Evolutionary conservation across 2,888 invertebrate species (phyloP).

Genomic region (Augochlorella aurata): DNA sequence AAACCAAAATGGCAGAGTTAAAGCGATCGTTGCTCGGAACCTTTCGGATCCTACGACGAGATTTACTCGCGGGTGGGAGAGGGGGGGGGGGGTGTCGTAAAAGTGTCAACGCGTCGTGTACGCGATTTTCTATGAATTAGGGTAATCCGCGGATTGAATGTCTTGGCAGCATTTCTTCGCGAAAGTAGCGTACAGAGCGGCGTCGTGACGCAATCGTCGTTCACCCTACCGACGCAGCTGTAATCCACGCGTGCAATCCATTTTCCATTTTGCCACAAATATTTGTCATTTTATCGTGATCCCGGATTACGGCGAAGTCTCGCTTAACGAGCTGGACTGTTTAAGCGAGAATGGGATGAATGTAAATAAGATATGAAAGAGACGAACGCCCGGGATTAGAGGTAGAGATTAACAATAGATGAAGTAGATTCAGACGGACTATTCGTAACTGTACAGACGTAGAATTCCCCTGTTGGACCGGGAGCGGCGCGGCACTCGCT

Average conservation of each 20-base stretch:
- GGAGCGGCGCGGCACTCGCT: neutral
- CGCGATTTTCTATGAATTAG: neutral
- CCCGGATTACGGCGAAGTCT: neutral
- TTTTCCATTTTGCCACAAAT: conserved; percentile 19
- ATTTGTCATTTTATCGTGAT: conserved; percentile 3
- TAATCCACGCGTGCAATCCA: neutral
- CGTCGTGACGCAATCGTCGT: neutral
- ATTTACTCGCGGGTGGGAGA: neutral
- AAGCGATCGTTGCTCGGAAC: neutral
- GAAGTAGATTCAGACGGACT: neutral
- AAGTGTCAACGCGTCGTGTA: neutral
- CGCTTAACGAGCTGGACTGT: neutral
- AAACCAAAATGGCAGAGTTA: neutral
- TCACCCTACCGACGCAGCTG: neutral
- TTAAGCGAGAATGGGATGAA: conserved; percentile 4
- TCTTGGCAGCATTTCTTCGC: neutral
- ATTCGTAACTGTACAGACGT: neutral
- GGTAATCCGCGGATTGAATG: neutral
- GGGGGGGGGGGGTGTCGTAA: neutral
- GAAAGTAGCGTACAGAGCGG: neutral
- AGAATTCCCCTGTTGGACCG: neutral
- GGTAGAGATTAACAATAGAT: conserved; percentile 5
- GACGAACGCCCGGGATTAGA: neutral
- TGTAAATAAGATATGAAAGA: conserved; percentile 9
- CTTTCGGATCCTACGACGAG: neutral